These are phyloP conservation scores for Epirrhoe tristata DNA, from an alignment of 2,888 invertebrate genomes.

Conservation along the genomic window DNA sequence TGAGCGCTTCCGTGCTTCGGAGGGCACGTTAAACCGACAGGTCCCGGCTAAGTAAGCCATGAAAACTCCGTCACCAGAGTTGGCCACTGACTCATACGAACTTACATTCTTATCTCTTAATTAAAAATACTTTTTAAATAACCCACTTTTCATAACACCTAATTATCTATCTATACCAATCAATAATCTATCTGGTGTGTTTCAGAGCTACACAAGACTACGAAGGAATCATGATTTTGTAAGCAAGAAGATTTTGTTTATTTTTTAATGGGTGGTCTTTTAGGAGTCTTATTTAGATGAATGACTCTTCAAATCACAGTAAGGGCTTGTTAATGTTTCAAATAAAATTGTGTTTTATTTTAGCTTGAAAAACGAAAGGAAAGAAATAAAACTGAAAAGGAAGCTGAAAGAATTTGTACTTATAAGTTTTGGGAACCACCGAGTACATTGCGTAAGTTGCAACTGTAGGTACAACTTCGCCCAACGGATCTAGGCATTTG, in stretches of 20 bases:
- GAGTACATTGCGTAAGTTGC: slow-evolving; percentile 66
- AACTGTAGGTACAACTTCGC: not conserved
- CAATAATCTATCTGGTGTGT: slow-evolving; percentile 20
- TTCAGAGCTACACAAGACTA: slow-evolving; percentile 70
- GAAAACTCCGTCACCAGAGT: too few relatives aligned
- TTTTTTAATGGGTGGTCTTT: not conserved
- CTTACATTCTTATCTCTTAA: too few relatives aligned
- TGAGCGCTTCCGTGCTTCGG: too few relatives aligned
- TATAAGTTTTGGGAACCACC: slow-evolving; percentile 80
- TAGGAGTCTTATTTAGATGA: too few relatives aligned
- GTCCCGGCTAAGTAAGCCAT: too few relatives aligned
- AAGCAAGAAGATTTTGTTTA: slow-evolving; percentile 55
- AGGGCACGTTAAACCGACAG: too few relatives aligned
- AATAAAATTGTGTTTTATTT: not conserved
- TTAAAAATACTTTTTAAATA: too few relatives aligned
- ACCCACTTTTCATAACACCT: not conserved
- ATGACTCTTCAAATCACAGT: too few relatives aligned
- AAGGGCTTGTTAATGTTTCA: not conserved
- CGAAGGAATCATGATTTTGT: slow-evolving; percentile 50
- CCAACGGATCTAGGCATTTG: too few relatives aligned
- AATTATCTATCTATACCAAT: not conserved
- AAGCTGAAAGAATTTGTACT: slow-evolving; percentile 62
- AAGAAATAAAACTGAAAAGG: slow-evolving; percentile 62
- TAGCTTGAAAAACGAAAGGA: slow-evolving; percentile 69
- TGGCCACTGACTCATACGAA: too few relatives aligned